Evolutionary conservation across 2,888 invertebrate genomes (phyloP), one percentile per base, ranked within the genome.

Genomic region (Caenorhabditis japonica): DNA sequence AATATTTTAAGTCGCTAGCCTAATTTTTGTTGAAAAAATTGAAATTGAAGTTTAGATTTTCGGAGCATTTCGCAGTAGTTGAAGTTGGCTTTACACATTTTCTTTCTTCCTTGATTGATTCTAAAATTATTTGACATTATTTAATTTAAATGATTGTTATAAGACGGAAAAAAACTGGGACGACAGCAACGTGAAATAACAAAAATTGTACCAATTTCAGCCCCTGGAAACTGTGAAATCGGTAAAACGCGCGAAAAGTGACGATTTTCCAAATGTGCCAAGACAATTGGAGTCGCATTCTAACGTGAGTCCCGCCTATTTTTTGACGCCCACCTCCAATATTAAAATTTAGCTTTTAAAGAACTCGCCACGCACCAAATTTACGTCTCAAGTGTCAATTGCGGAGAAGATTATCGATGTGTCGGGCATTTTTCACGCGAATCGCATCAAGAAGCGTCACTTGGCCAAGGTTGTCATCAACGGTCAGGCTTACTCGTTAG

Each of bases 251-350:
- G 23, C 30, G 10, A 43, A 44, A 4, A 58, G 36, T 15, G 27
- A 60, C 12, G 60, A 61, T 12, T 60, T 60, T 41, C 69, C 69
- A 12, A 52, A 49, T 25, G 41, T 60, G 41, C 69, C 69, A 30
- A 55, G 34, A 25, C 69, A 69, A 34, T 25, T 69, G 33, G 34
- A 36, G 15, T 59, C 59, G 23, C 25, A 27, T 17, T 39, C 27
- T 12, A 53, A 60, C 15, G 38, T 58, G 2, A 4, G n/a, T 53
- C 39, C 39, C 39, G 15, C 23, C 23, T 21, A 7, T 12, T 23
- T n/a, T 49, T 33, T 3, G 19, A 52, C 12, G 3, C 25, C n/a
- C n/a, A n/a, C n/a, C n/a, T n/a, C n/a, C n/a, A n/a, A n/a, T n/a
- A 30, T 36, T 21, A 36, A 13, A 13, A 7, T 34, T 36, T 21